These are phyloP conservation scores for Orchestia grillus DNA, from an alignment of 1,140 invertebrate species.

Conservation along the genomic window DNA sequence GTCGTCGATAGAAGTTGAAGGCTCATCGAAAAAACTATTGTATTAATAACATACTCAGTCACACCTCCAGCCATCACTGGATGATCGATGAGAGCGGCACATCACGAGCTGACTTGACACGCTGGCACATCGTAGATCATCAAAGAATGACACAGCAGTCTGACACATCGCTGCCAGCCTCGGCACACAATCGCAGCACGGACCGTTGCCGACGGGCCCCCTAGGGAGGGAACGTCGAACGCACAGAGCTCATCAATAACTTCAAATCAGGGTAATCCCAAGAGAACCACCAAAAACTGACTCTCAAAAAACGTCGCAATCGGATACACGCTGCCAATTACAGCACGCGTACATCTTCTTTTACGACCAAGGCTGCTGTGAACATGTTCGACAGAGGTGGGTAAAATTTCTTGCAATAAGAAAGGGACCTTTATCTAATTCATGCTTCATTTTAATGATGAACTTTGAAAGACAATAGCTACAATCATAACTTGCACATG, in stretches of 20 bases:
- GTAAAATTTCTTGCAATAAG: not conserved
- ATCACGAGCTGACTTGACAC: not conserved
- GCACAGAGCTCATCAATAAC: conserved; percentile 39
- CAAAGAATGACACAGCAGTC: not conserved
- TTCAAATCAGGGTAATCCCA: not conserved
- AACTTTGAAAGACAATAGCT: too few relatives aligned
- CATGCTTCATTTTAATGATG: not conserved
- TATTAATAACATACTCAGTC: not conserved
- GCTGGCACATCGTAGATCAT: not conserved
- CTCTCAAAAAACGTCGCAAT: not conserved
- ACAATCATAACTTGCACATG: too few relatives aligned
- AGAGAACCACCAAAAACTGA: not conserved
- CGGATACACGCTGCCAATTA: not conserved
- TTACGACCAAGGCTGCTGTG: not conserved
- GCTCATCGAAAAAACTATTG: not conserved
- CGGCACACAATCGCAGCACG: not conserved
- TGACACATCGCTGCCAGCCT: not conserved
- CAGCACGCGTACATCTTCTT: not conserved
- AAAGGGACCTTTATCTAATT: not conserved
- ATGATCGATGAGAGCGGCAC: not conserved
- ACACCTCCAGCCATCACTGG: not conserved
- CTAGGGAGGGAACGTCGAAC: not conserved
- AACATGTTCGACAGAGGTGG: not conserved
- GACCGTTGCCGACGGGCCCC: not conserved
- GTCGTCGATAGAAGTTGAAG: not conserved